A percentile compares a stretch with the other conserved stretches of the same genome.
Conservation (phyloP, 1,140 invertebrate genomes). For the Brachionus plicatilis region DNA sequence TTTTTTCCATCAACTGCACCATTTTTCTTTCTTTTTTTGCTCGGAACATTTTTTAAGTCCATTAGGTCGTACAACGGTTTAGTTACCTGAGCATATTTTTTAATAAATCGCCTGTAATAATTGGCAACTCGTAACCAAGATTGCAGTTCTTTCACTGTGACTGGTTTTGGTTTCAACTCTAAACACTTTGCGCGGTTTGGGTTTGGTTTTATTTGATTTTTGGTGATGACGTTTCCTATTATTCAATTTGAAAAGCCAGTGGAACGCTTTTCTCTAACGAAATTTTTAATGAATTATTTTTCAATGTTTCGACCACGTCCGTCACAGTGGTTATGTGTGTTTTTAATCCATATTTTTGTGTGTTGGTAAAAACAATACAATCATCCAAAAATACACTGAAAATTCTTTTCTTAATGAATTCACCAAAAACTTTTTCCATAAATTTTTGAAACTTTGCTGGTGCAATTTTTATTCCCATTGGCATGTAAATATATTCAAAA, state of each 20-base stretch:
- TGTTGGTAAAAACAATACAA: neutral
- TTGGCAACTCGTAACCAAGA: constrained; percentile 46
- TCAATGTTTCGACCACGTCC: neutral
- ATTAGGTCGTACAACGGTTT: constrained; percentile 40
- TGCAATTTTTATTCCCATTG: neutral
- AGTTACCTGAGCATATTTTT: constrained; percentile 43
- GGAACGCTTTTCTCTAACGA: neutral
- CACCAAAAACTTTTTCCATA: neutral
- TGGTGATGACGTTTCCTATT: neutral
- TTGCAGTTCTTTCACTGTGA: constrained; percentile 32
- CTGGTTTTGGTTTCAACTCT: neutral
- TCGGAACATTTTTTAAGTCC: neutral
- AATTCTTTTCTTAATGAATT: neutral
- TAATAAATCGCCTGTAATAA: constrained; percentile 47
- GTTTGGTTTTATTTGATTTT: neutral
- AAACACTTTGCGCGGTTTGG: neutral
- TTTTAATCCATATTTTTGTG: constrained; percentile 16
- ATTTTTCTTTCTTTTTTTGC: neutral
- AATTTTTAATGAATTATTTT: neutral
- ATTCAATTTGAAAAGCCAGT: neutral
- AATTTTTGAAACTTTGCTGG: neutral
- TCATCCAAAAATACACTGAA: constrained; percentile 8
- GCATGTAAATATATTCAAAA: neutral
- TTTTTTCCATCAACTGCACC: neutral
- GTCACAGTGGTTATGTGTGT: neutral